Conservation (phyloP, 2,888 invertebrate species). For the Sisyra nigra region DNA sequence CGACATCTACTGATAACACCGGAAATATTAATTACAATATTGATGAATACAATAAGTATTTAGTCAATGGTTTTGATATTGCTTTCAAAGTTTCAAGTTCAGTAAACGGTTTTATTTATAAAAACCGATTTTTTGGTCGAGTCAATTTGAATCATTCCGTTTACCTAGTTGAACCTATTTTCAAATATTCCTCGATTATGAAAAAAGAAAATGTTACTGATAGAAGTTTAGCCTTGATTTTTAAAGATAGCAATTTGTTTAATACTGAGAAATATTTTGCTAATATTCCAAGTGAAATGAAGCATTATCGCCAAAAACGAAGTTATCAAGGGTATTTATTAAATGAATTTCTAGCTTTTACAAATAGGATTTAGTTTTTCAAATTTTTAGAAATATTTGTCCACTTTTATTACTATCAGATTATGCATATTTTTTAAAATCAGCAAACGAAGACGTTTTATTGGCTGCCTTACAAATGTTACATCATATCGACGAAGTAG, state of each 20-base stretch:
- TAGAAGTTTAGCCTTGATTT: too few relatives aligned
- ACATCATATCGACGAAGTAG: constrained; percentile 33
- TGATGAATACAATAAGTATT: neutral
- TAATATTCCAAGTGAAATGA: too few relatives aligned
- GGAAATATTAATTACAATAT: neutral
- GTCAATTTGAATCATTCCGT: neutral
- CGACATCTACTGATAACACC: neutral
- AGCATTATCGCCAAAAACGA: too few relatives aligned
- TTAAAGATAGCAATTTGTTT: too few relatives aligned
- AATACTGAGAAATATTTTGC: too few relatives aligned
- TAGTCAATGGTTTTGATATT: neutral
- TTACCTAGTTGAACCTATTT: neutral
- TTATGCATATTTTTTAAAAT: constrained; percentile 29
- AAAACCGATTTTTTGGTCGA: constrained; percentile 1
- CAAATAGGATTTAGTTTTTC: constrained; percentile 5
- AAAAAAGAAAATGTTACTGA: neutral
- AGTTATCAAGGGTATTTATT: too few relatives aligned
- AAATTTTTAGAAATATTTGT: constrained; percentile 21
- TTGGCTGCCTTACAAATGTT: constrained; percentile 31
- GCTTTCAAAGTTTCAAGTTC: neutral
- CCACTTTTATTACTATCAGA: constrained; percentile 33
- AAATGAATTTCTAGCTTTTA: too few relatives aligned
- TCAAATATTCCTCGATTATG: neutral
- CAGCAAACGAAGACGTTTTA: constrained; percentile 29
- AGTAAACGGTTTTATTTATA: neutral